Evolutionary conservation across 37 sponge, comb jelly and placozoan species (phyloP), one percentile per base, ranked within the genome.

Genomic region (Beroe forskalii): DNA sequence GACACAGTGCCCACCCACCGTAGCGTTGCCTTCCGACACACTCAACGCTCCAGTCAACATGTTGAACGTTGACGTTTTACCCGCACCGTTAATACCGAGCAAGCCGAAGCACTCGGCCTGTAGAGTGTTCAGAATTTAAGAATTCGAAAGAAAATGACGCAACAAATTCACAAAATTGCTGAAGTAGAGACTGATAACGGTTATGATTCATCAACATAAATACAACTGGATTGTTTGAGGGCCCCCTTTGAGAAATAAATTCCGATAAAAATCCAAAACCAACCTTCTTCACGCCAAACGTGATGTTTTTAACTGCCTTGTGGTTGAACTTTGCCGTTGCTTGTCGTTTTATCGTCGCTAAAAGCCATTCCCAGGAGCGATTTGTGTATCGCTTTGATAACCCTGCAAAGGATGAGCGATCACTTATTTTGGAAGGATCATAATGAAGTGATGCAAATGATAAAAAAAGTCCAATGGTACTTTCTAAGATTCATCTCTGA

Each of bases 41-140:
- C 86, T 44, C 27, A 44, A 24, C n/a, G 86, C 86, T 6, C 86
- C 86, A 40, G 86, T 80, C 44, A 80, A 27, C 86, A 80, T 80
- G 55, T 80, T 80, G 55, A 80, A 80, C 14, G 86, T 80, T 4
- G 40, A 38, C 24, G 86, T 80, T 43, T 80, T 80, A 24, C 86
- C 86, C 28, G 86, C 86, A 1, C 86, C 86, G 55, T 80, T 80
- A 25, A 80, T 80, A 42, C 86, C 86, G 6, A 80, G 86, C 86
- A 80, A 25, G 14, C 86, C 86, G 35, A 80, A 80, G 42, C 86
- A 80, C 27, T 80, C 86, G 28, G 48, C 86, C 86, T 80, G 40
- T 14, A 36, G 35, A 8, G 60, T 55, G 60, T 55, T 55, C 14
- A n/a, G n/a, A n/a, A n/a, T n/a, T n/a, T n/a, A n/a, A n/a, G n/a